Conservation (phyloP, 2,888 invertebrate species). For the Drosophila affinis region DNA sequence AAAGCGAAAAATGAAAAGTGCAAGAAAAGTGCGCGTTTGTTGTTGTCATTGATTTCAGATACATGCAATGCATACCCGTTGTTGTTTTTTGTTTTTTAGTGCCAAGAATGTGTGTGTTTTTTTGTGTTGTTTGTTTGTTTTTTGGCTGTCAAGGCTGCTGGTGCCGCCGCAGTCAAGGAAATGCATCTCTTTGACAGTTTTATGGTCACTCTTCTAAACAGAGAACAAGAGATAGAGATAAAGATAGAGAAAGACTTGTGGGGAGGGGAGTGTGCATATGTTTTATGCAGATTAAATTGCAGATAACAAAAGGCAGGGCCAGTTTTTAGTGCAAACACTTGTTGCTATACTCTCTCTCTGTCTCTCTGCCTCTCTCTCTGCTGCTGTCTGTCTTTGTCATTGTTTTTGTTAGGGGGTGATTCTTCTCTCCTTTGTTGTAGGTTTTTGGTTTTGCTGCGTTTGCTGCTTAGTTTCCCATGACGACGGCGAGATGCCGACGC, state of each 20-base stretch:
- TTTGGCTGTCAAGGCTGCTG: constrained; percentile 25
- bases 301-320: constrained; percentile 48
- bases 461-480: constrained; percentile 59
- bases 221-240: neutral
- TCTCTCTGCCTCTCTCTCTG: neutral
- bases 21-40: neutral
- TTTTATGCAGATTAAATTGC: constrained; percentile 48
- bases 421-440: constrained; percentile 10
- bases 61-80: neutral
- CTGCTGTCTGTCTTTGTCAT: neutral
- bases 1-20: neutral
- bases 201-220: constrained; percentile 18
- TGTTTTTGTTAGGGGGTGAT: constrained; percentile 31
- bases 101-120: constrained; percentile 7
- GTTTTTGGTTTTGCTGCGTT: constrained; percentile 1
- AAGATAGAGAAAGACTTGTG: neutral
- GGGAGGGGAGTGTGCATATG: constrained; percentile 3
- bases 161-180: constrained; percentile 4
- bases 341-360: neutral
- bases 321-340: constrained; percentile 35
- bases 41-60: neutral
- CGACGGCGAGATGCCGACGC: constrained; percentile 31
- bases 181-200: constrained; percentile 33
- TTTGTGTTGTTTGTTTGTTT: constrained; percentile 14
- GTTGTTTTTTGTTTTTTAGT: neutral